Evolutionary conservation across 2,888 invertebrate genomes (phyloP).

Genomic region (Drosophila putrida): DNA sequence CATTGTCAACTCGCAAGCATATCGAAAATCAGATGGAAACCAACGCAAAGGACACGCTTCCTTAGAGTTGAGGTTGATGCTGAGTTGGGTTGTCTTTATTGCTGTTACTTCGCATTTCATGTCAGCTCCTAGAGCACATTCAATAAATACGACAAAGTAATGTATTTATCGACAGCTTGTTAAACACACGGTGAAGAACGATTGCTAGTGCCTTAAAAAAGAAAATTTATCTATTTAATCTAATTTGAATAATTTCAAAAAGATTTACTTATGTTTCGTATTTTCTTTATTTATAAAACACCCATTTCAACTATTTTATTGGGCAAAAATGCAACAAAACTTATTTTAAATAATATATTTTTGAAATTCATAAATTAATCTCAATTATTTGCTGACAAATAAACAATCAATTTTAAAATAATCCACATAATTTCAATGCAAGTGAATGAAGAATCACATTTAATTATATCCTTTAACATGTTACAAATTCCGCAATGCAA

Average conservation of each 20-base stretch:
- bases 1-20: slow-evolving; percentile 61
- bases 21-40: slow-evolving; percentile 37
- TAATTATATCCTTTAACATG: background rate
- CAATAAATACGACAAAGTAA: background rate
- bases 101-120: slow-evolving; percentile 3
- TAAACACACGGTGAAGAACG: background rate
- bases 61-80: background rate
- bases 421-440: background rate
- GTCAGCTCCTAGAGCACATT: background rate
- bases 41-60: slow-evolving; percentile 15
- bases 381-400: background rate
- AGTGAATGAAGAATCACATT: background rate
- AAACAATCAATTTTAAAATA: background rate
- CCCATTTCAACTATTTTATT: no score
- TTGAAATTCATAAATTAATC: background rate
- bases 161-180: slow-evolving; percentile 5
- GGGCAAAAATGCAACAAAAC: no score
- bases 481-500: slow-evolving; percentile 3
- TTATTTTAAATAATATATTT: no score
- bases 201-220: background rate
- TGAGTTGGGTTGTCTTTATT: background rate
- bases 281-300: no score
- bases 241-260: no score
- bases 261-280: no score
- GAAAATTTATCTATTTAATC: background rate